Conservation (phyloP, 1,140 invertebrate species). For the Anagrus nilaparvatae region DNA sequence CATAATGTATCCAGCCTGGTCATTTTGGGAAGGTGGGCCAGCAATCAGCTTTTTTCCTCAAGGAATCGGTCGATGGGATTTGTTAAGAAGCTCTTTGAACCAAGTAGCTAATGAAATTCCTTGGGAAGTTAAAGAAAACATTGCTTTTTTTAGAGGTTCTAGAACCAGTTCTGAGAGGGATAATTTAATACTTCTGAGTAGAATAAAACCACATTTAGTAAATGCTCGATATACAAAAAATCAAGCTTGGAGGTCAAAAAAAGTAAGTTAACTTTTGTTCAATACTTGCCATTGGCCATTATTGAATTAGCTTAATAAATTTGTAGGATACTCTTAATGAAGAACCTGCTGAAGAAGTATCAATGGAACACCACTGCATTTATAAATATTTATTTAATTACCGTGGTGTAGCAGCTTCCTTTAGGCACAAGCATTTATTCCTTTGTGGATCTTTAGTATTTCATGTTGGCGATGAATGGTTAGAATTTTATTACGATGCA, state of each 20-base stretch:
- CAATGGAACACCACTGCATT: slow-evolving; percentile 84
- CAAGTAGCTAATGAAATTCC: slow-evolving; percentile 51
- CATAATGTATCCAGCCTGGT: slow-evolving; percentile 95
- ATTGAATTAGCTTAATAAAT: neutral
- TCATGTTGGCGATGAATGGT: slow-evolving; percentile 90
- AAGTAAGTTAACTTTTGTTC: slow-evolving; percentile 40
- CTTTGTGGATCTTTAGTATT: slow-evolving; percentile 90
- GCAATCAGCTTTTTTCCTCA: slow-evolving; percentile 87
- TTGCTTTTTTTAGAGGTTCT: slow-evolving; percentile 88
- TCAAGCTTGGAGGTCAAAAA: slow-evolving; percentile 93
- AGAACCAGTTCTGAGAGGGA: slow-evolving; percentile 86
- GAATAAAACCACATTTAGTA: slow-evolving; percentile 65
- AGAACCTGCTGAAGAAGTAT: slow-evolving; percentile 75
- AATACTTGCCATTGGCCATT: neutral
- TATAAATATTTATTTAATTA: slow-evolving; percentile 96
- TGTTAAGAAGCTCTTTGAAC: slow-evolving; percentile 61
- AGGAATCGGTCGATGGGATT: slow-evolving; percentile 88
- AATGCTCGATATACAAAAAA: slow-evolving; percentile 96
- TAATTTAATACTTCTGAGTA: slow-evolving; percentile 75
- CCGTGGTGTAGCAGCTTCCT: slow-evolving; percentile 91
- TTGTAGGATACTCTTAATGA: slow-evolving; percentile 74
- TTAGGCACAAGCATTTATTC: slow-evolving; percentile 93
- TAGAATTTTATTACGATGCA: slow-evolving; percentile 89
- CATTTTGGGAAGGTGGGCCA: slow-evolving; percentile 95
- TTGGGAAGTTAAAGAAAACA: slow-evolving; percentile 68